Conservation (phyloP, 1,140 invertebrate species). For the Drosophila truncata region DNA sequence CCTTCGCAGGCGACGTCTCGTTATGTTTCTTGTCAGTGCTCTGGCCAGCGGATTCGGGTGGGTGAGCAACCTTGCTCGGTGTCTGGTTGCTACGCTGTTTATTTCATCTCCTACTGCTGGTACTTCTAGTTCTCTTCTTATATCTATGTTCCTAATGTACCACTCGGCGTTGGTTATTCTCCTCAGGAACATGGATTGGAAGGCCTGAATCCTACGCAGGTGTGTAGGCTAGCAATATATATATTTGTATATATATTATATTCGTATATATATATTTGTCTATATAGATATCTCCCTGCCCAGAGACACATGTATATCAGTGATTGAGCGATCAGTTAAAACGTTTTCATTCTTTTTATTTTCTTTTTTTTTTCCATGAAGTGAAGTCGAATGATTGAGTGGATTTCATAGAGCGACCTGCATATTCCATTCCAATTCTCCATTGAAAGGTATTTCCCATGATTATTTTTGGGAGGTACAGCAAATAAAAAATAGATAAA, state of each 20-base stretch:
- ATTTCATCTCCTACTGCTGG: too few species aligned
- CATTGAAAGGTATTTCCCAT: conserved; percentile 50
- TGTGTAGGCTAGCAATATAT: too few species aligned
- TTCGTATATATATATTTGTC: conserved; percentile 3
- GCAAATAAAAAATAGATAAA: conserved; percentile 50
- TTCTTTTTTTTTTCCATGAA: conserved; percentile 44
- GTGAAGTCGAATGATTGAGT: conserved; percentile 76
- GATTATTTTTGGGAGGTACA: conserved; percentile 46
- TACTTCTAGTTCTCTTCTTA: too few species aligned
- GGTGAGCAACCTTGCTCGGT: too few species aligned
- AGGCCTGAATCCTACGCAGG: too few species aligned
- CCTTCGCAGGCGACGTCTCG: too few species aligned
- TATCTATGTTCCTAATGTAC: too few species aligned
- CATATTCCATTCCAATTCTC: conserved; percentile 39
- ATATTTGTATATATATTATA: neutral
- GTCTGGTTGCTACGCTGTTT: too few species aligned
- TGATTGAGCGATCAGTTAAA: conserved; percentile 83
- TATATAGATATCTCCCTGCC: conserved; percentile 7
- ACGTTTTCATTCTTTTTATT: conserved; percentile 55
- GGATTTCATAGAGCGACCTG: conserved; percentile 69
- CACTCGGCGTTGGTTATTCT: too few species aligned
- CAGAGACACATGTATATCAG: conserved; percentile 60
- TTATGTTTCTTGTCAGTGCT: too few species aligned
- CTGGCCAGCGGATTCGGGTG: too few species aligned
- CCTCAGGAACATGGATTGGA: too few species aligned